These are phyloP conservation scores for Xylocampa areola DNA, from an alignment of 2,888 invertebrate genomes.

Conservation along the genomic window DNA sequence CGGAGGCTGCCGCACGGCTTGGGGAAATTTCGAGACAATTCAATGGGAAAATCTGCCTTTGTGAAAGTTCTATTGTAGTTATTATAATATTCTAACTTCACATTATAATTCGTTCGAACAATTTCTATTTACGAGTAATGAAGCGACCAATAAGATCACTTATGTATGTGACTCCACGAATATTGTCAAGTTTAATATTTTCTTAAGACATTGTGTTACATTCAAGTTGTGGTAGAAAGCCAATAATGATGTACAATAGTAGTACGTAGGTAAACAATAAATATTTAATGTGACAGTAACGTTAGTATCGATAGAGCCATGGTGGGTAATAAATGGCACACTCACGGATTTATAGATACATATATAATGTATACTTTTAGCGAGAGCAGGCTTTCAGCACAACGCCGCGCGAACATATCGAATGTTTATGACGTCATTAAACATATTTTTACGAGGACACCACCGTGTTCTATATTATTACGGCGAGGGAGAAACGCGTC, in stretches of 20 bases:
- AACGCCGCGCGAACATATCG: constrained; percentile 80
- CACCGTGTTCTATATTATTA: constrained; percentile 83
- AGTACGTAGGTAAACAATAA: constrained; percentile 59
- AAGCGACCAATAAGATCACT: constrained; percentile 36
- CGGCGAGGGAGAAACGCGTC: constrained; percentile 72
- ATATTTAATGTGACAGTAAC: constrained; percentile 73
- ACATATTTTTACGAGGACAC: constrained; percentile 88
- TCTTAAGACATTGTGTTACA: constrained; percentile 1
- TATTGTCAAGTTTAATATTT: constrained; percentile 18
- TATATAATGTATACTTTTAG: constrained; percentile 70
- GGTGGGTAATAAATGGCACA: constrained; percentile 78
- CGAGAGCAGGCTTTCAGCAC: constrained; percentile 78
- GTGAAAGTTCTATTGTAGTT: constrained; percentile 79
- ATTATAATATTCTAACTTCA: constrained; percentile 74
- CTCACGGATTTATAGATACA: constrained; percentile 82
- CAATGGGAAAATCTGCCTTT: constrained; percentile 87
- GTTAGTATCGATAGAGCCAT: constrained; percentile 74
- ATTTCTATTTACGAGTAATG: constrained; percentile 57
- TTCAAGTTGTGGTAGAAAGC: constrained; percentile 12
- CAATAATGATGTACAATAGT: constrained; percentile 43
- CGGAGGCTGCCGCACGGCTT: constrained; percentile 56
- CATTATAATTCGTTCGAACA: constrained; percentile 60
- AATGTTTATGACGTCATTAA: constrained; percentile 87
- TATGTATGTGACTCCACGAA: constrained; percentile 24
- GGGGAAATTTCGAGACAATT: constrained; percentile 83